Percentiles rank a stretch among this genome's conserved stretches.
phyloP scores from a whole-genome alignment of 2,797 vertebrate genomes.

The Chlorospingus semifuscus region DNA sequence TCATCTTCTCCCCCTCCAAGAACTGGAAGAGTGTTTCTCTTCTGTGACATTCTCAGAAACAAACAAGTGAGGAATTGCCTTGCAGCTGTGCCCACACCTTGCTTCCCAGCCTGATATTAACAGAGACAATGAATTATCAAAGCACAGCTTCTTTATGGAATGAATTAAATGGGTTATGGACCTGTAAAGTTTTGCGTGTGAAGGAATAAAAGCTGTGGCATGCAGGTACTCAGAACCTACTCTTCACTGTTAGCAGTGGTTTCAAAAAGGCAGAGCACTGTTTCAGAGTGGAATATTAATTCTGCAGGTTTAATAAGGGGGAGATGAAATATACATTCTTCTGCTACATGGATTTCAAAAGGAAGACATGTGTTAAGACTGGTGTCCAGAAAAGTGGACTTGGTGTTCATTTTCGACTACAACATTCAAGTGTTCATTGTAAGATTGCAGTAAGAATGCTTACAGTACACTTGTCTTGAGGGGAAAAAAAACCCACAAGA shows the following conservation, averaged over 20 bases:
- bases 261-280: background rate
- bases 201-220: background rate
- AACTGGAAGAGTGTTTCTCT: background rate
- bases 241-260: background rate
- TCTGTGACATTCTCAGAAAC: background rate
- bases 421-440: background rate
- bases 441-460: background rate
- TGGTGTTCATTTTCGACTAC: background rate
- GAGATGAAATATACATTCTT: background rate
- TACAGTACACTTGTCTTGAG: fast-evolving
- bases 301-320: background rate
- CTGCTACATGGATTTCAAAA: background rate
- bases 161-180: background rate
- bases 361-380: background rate
- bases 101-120: background rate
- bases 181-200: background rate
- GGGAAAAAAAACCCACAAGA: background rate
- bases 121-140: background rate
- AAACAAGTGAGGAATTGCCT: background rate
- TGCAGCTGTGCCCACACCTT: background rate
- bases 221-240: background rate
- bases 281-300: background rate
- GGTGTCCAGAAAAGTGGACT: background rate
- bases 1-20: background rate
- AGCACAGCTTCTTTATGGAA: background rate